phyloP scores from a whole-genome alignment of 2,113 vertebrate species.

The Sphaerodactylus townsendi region DNA sequence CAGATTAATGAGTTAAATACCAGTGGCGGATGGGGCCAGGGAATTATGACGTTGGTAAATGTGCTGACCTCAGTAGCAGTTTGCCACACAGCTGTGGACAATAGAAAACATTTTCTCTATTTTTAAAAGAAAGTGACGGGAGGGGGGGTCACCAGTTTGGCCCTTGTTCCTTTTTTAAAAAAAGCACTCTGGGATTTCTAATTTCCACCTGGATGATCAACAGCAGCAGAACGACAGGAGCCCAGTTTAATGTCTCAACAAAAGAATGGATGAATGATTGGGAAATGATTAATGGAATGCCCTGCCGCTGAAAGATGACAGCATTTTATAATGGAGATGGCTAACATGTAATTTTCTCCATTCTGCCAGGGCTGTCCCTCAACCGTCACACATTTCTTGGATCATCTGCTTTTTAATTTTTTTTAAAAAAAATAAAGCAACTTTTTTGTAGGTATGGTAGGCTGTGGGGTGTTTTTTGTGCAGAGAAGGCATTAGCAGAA shows the following conservation, averaged over 20 bases:
- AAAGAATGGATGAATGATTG: slow-evolving; percentile 67
- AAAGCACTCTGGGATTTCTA: slow-evolving; percentile 72
- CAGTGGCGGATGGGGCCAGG: neutral
- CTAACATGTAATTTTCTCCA: slow-evolving; percentile 57
- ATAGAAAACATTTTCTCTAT: slow-evolving; percentile 55
- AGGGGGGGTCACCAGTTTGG: slow-evolving; percentile 61
- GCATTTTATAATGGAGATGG: slow-evolving; percentile 62
- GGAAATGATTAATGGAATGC: slow-evolving; percentile 69
- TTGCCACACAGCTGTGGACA: slow-evolving; percentile 63
- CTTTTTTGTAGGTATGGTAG: too few relatives aligned
- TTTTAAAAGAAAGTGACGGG: too few relatives aligned
- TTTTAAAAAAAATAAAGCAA: accelerated
- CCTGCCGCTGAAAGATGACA: slow-evolving; percentile 64
- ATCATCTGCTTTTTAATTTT: neutral
- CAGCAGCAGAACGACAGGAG: slow-evolving; percentile 64
- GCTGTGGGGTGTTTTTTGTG: neutral
- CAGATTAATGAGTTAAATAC: slow-evolving; percentile 57
- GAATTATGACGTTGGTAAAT: slow-evolving; percentile 53
- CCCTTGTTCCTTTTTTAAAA: slow-evolving; percentile 60
- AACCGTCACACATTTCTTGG: slow-evolving; percentile 13
- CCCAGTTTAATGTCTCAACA: slow-evolving; percentile 64
- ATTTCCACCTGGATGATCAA: slow-evolving; percentile 72
- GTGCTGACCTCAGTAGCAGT: slow-evolving; percentile 38
- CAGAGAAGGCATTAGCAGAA: too few relatives aligned
- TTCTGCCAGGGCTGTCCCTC: slow-evolving; percentile 43